These are phyloP conservation scores for Phallusia fumigata DNA, from an alignment of 23 tunicate genomes.

Conservation along the genomic window DNA sequence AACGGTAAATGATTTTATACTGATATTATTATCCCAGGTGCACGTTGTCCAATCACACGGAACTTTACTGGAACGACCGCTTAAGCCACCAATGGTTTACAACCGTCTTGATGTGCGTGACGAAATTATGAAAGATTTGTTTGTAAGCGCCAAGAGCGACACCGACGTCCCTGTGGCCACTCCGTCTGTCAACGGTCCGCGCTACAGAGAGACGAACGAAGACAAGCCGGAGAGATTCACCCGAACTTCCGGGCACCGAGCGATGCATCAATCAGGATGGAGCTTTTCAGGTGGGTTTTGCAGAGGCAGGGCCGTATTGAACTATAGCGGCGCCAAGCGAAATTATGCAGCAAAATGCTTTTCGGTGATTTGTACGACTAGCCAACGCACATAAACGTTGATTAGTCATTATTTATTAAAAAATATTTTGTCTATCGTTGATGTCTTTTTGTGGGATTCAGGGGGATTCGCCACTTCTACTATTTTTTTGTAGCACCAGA, in stretches of 20 bases:
- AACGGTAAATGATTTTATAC: no score
- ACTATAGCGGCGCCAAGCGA: no score
- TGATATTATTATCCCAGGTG: slow-evolving; percentile 25
- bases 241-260: slow-evolving; percentile 56
- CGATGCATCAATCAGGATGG: slow-evolving; percentile 85
- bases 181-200: slow-evolving; percentile 9
- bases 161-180: not conserved
- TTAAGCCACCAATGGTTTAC: slow-evolving; percentile 37
- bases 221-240: slow-evolving; percentile 58
- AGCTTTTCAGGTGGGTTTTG: slow-evolving; percentile 57
- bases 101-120: slow-evolving; percentile 18
- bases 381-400: no score
- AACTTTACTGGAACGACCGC: slow-evolving; percentile 20
- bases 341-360: no score
- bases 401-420: no score
- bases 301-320: not conserved
- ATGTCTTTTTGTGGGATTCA: no score
- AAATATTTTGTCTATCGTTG: no score
- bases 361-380: no score
- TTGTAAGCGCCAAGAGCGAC: not conserved
- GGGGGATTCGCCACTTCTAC: no score
- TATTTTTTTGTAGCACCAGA: no score
- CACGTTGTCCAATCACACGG: slow-evolving; percentile 62
- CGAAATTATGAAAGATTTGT: not conserved
- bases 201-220: slow-evolving; percentile 4